These are phyloP conservation scores for Tamias sibiricus DNA, from an alignment of 2,113 vertebrate species.

Conservation along the genomic window DNA sequence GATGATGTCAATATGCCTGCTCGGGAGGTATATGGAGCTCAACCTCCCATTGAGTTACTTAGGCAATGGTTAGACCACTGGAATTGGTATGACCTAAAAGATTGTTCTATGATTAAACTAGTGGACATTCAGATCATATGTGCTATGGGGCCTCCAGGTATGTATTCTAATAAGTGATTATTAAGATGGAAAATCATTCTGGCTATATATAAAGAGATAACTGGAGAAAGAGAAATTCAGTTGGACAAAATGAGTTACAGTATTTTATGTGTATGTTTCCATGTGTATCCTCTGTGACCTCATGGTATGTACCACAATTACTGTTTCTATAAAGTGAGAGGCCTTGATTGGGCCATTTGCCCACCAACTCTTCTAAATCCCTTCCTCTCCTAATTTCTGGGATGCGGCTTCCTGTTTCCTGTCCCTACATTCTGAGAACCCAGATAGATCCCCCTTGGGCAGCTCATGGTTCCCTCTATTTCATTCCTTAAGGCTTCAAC, in stretches of 20 bases:
- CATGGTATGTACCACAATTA: neutral
- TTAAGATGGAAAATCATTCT: neutral
- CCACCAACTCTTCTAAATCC: neutral
- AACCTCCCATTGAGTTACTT: constrained; percentile 95
- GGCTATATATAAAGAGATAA: neutral
- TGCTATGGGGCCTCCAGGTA: constrained; percentile 96
- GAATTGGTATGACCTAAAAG: constrained; percentile 96
- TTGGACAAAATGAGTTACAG: neutral
- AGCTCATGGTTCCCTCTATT: neutral
- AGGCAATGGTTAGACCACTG: constrained; percentile 96
- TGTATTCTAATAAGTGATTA: constrained; percentile 35
- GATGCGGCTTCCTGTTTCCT: neutral
- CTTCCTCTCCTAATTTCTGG: neutral
- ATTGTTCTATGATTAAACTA: constrained; percentile 92
- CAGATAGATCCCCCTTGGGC: neutral
- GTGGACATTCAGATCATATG: constrained; percentile 93
- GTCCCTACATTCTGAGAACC: neutral
- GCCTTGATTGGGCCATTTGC: neutral
- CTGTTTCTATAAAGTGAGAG: neutral
- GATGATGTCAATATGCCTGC: constrained; percentile 97
- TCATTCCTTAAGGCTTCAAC: neutral
- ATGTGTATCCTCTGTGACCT: neutral
- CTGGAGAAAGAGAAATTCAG: neutral
- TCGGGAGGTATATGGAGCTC: constrained; percentile 94
- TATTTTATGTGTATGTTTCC: neutral